Conservation (phyloP, 2,797 vertebrate species). For the Acipenser transmontanus region DNA sequence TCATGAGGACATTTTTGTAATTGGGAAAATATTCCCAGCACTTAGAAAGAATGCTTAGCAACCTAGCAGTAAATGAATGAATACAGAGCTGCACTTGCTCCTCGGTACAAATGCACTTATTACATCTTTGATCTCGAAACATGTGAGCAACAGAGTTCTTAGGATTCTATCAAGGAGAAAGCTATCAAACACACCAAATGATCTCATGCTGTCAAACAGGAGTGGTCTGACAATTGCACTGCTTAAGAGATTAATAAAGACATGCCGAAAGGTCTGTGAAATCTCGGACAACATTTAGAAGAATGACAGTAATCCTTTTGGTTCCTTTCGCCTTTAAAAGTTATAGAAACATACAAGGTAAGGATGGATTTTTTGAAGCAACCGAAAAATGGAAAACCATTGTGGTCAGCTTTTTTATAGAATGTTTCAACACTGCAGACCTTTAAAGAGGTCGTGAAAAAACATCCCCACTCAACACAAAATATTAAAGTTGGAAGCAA, state of each 20-base stretch:
- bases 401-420: no score
- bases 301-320: conserved; percentile 1
- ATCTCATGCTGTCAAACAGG: conserved; percentile 2
- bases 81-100: neutral
- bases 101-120: neutral
- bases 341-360: no score
- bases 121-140: conserved; percentile 9
- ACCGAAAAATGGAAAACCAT: no score
- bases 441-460: no score
- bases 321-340: no score
- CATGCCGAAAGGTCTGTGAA: conserved; percentile 10
- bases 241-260: conserved; percentile 13
- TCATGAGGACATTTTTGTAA: no score
- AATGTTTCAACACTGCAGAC: no score
- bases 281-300: conserved; percentile 4
- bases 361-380: no score
- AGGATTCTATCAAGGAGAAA: neutral
- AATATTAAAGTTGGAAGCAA: no score
- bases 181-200: conserved; percentile 3
- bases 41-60: neutral
- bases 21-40: neutral
- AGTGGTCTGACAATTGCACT: conserved; percentile 7
- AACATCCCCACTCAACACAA: no score
- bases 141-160: conserved; percentile 5
- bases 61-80: no score